These are phyloP conservation scores for Pantelozetes paolii DNA, from an alignment of 2,888 invertebrate species.

Conservation along the genomic window DNA sequence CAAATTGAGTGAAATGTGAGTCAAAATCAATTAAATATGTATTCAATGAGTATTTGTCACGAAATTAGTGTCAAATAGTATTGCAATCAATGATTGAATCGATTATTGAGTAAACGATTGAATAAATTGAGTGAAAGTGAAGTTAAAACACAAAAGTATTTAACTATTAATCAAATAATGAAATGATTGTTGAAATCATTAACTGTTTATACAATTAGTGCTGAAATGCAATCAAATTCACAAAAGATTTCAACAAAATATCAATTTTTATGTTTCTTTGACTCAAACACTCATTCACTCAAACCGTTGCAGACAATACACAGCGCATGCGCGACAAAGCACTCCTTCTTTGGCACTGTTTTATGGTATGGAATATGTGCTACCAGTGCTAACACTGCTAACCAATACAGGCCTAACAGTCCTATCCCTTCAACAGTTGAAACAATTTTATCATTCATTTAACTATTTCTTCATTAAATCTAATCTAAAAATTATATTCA, in stretches of 20 bases:
- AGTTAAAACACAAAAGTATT: not conserved
- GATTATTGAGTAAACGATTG: not conserved
- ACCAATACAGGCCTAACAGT: not conserved
- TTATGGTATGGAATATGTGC: not conserved
- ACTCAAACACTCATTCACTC: not conserved
- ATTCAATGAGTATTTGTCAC: conserved; percentile 3
- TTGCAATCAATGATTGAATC: not conserved
- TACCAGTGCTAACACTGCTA: no score
- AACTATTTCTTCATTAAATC: no score
- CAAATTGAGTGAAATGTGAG: not conserved
- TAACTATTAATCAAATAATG: not conserved
- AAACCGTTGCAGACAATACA: not conserved
- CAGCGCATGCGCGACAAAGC: conserved; percentile 2
- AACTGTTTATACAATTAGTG: not conserved
- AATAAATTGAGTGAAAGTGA: not conserved
- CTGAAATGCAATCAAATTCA: not conserved
- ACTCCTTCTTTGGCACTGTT: conserved; percentile 8
- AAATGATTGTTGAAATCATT: not conserved
- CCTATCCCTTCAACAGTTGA: not conserved
- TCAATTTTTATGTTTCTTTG: not conserved
- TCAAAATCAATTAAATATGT: not conserved
- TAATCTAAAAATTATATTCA: no score
- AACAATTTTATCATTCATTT: no score
- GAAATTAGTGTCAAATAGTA: conserved; percentile 5
- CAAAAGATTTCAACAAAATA: conserved; percentile 6